Evolutionary conservation across 1,140 invertebrate species (phyloP).

Genomic region (Aphidius ervi): DNA sequence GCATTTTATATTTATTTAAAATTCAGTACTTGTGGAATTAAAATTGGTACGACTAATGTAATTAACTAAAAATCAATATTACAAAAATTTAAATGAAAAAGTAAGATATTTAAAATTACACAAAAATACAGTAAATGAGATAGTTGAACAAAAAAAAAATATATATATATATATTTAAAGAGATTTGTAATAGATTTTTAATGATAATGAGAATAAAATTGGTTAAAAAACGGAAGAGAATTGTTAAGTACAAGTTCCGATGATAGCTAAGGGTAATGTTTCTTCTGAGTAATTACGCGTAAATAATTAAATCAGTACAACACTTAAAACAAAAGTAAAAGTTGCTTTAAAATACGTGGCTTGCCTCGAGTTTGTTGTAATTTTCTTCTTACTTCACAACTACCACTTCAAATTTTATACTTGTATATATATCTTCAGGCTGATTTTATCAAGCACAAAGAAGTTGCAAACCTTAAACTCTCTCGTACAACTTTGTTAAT

Average conservation of each 20-base stretch:
- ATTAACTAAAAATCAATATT: slow-evolving; percentile 13
- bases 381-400: too few relatives aligned
- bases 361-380: too few relatives aligned
- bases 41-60: slow-evolving; percentile 12
- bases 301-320: slow-evolving; percentile 34
- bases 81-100: not conserved
- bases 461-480: too few relatives aligned
- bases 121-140: not conserved
- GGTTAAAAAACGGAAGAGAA: slow-evolving; percentile 18
- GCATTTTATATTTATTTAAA: not conserved
- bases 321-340: slow-evolving; percentile 21
- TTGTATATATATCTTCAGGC: too few relatives aligned
- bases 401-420: too few relatives aligned
- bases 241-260: slow-evolving; percentile 12
- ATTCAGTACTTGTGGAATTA: slow-evolving; percentile 1
- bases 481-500: too few relatives aligned
- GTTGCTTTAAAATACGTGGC: not conserved
- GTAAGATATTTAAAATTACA: not conserved
- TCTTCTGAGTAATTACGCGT: slow-evolving; percentile 29
- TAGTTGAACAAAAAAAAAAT: not conserved
- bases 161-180: not conserved
- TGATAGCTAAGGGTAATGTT: not conserved
- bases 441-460: not conserved
- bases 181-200: too few relatives aligned
- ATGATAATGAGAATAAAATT: slow-evolving; percentile 2